Evolutionary conservation across 2,113 vertebrate genomes (phyloP).

Genomic region (Brachypteracias leptosomus): DNA sequence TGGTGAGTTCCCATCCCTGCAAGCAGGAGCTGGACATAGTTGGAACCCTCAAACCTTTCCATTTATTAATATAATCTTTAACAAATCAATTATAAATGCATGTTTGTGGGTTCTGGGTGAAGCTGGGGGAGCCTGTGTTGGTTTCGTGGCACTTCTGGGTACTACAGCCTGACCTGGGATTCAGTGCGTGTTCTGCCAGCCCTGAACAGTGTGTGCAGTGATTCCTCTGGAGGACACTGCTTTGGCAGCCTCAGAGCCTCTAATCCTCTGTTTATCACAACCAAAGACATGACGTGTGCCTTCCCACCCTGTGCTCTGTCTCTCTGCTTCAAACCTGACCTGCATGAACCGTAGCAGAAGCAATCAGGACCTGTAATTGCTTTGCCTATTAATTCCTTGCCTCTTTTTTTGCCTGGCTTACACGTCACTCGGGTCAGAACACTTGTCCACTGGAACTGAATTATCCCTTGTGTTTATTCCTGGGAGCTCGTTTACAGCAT

Average conservation of each 20-base stretch:
- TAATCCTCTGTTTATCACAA: neutral
- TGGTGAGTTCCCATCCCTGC: neutral
- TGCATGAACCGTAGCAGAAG: neutral
- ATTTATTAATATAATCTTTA: neutral
- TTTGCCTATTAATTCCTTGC: neutral
- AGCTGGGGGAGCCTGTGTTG: neutral
- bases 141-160: neutral
- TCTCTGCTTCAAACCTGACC: neutral
- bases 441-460: neutral
- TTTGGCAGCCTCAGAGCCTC: neutral
- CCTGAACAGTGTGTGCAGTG: neutral
- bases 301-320: neutral
- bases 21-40: neutral
- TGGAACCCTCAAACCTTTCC: neutral
- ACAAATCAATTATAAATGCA: neutral
- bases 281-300: neutral
- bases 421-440: rapidly evolving
- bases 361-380: neutral
- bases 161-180: neutral
- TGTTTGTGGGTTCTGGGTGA: neutral
- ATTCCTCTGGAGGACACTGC: neutral
- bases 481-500: neutral
- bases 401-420: neutral
- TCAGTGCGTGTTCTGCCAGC: neutral
- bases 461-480: neutral